Base-by-base conservation (phyloP, 2,113 vertebrate species). In the Dascyllus trimaculatus region DNA sequence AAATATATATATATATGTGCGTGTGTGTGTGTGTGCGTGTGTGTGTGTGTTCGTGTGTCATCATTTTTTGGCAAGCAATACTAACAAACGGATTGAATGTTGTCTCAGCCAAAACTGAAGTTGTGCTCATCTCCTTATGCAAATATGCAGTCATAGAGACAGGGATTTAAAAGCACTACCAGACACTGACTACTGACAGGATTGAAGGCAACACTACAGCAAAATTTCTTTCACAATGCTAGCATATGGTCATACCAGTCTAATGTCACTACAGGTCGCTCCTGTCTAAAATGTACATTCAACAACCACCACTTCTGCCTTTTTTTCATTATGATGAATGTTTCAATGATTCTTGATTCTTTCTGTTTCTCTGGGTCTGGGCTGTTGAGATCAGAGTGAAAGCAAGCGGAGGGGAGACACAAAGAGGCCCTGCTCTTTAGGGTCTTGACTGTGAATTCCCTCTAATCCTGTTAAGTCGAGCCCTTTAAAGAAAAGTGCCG, bases 391-490 rank as follows among this genome's bases (percentile, higher is more conserved):
- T 35, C 15, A 73, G 53, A 68, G 45, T 14, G 38, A 45, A 49
- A 56, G 25, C 5, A 21, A 56, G 68, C 59, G 61, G 32, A 61
- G n/a, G 29, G 26, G 61, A 59, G 29, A 60, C 54, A 60, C 63
- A 74, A 77, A 76, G 43, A 70, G 58, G 66, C 53, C n/a, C 8
- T 43, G 76, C 85, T 84, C 64, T 82, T 76, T 51, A 24, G 21
- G 57, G n/a, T 71, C 62, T 77, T 60, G 19, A 75, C 68, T 63
- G 32, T 78, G 71, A 78, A 65, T 70, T 82, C 72, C 32, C 81
- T 79, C 65, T 85, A 86, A 90, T 85, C 81, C 89, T 71, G 77
- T 90, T 90, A 85, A 92, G 78, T 85, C 43, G 9, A 64, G 66
- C 77, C 49, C 69, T 80, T 53, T 45, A 43, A 54, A 79, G 88